phyloP scores from a whole-genome alignment of 2,113 vertebrate genomes.

The Chiloscyllium plagiosum region DNA sequence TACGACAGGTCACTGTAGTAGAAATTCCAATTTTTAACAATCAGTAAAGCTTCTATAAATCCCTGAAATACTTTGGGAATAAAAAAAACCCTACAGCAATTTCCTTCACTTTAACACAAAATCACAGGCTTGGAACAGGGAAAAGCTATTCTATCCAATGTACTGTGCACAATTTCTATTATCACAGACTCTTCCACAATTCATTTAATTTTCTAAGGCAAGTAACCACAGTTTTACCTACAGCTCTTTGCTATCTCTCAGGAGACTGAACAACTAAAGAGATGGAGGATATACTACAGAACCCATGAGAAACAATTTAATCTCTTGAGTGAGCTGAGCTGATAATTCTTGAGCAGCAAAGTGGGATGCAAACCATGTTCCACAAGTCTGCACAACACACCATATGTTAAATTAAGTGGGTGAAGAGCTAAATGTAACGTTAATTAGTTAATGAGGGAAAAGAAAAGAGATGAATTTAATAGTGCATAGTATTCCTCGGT shows the following conservation, averaged over 20 bases:
- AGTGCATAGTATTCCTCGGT: not conserved
- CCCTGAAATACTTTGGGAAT: not conserved
- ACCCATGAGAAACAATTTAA: constrained; percentile 4
- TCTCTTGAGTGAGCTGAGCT: not conserved
- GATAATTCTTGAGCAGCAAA: constrained; percentile 14
- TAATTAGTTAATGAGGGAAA: constrained; percentile 31
- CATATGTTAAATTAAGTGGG: constrained; percentile 28
- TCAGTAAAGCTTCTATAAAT: not conserved
- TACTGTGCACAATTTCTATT: not conserved
- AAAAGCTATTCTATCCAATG: not conserved
- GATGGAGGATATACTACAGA: not conserved
- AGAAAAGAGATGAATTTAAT: constrained; percentile 22
- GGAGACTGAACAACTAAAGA: not conserved
- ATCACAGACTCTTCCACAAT: not conserved
- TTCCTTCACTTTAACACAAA: not conserved
- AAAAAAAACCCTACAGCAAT: not conserved
- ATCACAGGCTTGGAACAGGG: not conserved
- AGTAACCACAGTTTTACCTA: not conserved
- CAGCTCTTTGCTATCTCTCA: not conserved
- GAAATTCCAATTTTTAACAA: not conserved
- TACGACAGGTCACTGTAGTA: not conserved
- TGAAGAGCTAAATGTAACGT: constrained; percentile 25
- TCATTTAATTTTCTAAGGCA: not conserved
- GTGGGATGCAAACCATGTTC: not conserved
- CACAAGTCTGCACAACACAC: not conserved